These are phyloP conservation scores for Sylvia atricapilla DNA, from an alignment of 2,113 vertebrate genomes.

Conservation along the genomic window DNA sequence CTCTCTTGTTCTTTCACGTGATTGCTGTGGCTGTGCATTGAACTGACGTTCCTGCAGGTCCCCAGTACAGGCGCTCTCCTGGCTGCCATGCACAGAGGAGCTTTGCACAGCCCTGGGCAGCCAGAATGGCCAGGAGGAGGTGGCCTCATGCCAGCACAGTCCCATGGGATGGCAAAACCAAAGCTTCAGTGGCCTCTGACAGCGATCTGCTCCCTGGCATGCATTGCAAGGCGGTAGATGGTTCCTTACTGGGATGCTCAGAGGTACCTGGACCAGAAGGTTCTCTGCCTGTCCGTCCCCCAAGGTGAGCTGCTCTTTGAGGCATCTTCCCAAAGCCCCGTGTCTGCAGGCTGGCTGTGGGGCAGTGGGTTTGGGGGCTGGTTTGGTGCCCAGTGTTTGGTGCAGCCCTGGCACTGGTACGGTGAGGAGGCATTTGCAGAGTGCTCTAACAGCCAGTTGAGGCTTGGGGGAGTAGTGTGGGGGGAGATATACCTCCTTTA, in stretches of 20 bases:
- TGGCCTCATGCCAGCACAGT: background rate
- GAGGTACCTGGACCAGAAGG: background rate
- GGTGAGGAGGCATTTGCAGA: background rate
- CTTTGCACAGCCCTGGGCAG: background rate
- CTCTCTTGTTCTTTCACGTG: rapidly evolving
- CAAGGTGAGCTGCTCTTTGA: background rate
- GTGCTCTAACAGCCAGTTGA: background rate
- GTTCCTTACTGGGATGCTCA: background rate
- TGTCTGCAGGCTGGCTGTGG: background rate
- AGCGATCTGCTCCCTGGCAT: rapidly evolving
- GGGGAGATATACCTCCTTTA: background rate
- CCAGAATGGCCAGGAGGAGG: background rate
- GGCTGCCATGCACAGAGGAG: background rate
- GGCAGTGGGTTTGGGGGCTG: background rate
- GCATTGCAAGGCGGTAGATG: too few species aligned
- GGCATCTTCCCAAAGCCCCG: background rate
- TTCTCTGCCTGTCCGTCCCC: background rate
- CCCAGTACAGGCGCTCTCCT: background rate
- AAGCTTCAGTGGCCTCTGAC: background rate
- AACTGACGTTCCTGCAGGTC: background rate
- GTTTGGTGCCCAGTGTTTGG: background rate
- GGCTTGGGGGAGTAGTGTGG: background rate
- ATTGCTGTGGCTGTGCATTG: background rate
- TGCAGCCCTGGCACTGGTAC: background rate
- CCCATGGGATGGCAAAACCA: background rate